phyloP scores from a whole-genome alignment of 1,140 invertebrate species.

The Whitmania pigra region DNA sequence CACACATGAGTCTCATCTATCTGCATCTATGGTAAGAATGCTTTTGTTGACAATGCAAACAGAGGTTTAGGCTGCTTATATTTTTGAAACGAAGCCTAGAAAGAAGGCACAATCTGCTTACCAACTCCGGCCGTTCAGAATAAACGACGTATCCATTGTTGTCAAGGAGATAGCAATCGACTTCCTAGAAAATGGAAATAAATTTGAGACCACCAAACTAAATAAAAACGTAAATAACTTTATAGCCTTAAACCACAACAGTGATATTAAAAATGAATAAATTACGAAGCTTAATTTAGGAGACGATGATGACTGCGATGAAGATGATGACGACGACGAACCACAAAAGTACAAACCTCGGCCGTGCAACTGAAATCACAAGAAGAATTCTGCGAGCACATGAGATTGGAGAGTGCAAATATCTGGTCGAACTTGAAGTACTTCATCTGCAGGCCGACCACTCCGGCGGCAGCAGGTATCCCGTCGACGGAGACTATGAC shows the following conservation, averaged over 20 bases:
- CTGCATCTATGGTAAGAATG: too few relatives aligned
- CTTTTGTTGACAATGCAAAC: too few relatives aligned
- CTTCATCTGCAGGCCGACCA: conserved; percentile 55
- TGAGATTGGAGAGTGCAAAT: conserved; percentile 30
- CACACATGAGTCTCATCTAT: too few relatives aligned
- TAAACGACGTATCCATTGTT: conserved; percentile 22
- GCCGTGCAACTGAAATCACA: conserved; percentile 22
- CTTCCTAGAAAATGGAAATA: background rate
- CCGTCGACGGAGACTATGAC: conserved; percentile 66
- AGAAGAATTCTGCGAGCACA: background rate
- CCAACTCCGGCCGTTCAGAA: conserved; percentile 18
- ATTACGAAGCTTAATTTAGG: too few relatives aligned
- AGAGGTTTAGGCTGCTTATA: too few relatives aligned
- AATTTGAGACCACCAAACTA: too few relatives aligned
- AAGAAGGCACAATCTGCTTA: background rate
- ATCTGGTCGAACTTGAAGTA: conserved; percentile 31
- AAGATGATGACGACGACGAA: too few relatives aligned
- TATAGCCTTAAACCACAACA: too few relatives aligned
- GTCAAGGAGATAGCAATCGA: conserved; percentile 23
- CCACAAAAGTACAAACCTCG: conserved; percentile 11
- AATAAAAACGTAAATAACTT: too few relatives aligned
- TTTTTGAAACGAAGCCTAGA: too few relatives aligned
- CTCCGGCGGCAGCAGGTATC: conserved; percentile 70
- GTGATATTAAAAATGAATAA: too few relatives aligned
- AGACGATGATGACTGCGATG: too few relatives aligned